A percentile compares a stretch with the other conserved stretches of the same genome.
These are phyloP conservation scores for Napeogenes sylphis DNA, from an alignment of 2,888 invertebrate species.

Conservation along the genomic window DNA sequence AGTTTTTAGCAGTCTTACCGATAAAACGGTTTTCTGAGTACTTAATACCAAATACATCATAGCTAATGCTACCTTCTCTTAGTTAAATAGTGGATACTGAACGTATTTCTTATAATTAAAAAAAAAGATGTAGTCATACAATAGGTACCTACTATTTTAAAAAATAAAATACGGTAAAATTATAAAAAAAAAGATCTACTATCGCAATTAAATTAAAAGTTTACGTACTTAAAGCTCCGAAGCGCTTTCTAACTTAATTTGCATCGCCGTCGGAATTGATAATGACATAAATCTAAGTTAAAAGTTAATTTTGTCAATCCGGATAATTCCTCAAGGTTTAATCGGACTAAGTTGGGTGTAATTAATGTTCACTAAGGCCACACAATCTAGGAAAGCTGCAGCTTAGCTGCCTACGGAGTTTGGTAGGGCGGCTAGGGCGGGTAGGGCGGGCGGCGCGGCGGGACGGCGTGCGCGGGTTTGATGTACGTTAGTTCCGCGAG, in stretches of 20 bases:
- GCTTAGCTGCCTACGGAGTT: constrained; percentile 65
- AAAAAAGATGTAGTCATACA: too few relatives aligned
- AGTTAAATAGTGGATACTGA: too few relatives aligned
- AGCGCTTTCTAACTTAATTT: constrained; percentile 24
- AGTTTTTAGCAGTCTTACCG: neutral
- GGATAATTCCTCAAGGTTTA: constrained; percentile 77
- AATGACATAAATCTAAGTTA: constrained; percentile 73
- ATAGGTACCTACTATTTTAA: too few relatives aligned
- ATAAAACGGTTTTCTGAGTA: too few relatives aligned
- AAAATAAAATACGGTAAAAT: too few relatives aligned
- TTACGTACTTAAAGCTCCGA: constrained; percentile 22
- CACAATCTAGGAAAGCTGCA: constrained; percentile 74
- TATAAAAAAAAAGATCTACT: constrained; percentile 10
- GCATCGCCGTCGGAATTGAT: constrained; percentile 39
- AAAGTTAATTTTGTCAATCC: constrained; percentile 78
- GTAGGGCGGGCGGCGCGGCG: constrained; percentile 35
- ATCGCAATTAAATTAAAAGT: constrained; percentile 27
- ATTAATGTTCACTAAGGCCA: constrained; percentile 77
- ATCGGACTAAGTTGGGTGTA: constrained; percentile 77
- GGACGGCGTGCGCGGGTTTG: constrained; percentile 32
- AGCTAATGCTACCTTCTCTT: too few relatives aligned
- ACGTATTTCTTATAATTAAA: too few relatives aligned
- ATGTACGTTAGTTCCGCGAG: constrained; percentile 54
- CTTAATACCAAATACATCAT: too few relatives aligned
- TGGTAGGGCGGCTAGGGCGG: constrained; percentile 32